Conservation (phyloP, 2,113 vertebrate species). For the Lanius collurio region DNA sequence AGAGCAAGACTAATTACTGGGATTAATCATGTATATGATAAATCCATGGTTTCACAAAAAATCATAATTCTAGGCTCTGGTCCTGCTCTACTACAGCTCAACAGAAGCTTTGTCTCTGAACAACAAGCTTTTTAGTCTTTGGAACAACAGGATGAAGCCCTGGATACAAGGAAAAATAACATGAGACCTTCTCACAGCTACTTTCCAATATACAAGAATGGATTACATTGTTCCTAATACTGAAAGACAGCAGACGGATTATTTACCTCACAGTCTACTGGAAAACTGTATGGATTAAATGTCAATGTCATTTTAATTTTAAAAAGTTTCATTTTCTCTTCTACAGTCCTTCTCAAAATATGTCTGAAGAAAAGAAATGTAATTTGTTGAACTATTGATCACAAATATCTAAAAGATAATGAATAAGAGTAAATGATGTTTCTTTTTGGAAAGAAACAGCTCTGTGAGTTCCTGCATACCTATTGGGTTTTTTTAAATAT, state of each 20-base stretch:
- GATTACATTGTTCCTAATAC: background rate
- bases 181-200: background rate
- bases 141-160: background rate
- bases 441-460: background rate
- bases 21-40: background rate
- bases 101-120: background rate
- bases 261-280: background rate
- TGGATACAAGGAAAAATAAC: background rate
- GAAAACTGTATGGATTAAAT: background rate
- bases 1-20: background rate
- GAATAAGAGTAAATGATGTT: background rate
- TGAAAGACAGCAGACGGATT: conserved; percentile 18
- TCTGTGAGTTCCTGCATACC: background rate
- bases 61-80: background rate
- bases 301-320: background rate
- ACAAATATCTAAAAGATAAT: background rate
- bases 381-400: background rate
- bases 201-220: background rate
- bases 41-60: background rate
- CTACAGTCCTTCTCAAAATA: background rate
- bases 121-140: background rate
- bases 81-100: background rate
- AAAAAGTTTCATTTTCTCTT: background rate
- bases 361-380: background rate
- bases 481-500: background rate